phyloP scores from a whole-genome alignment of 2,113 vertebrate genomes.

The Microtus pennsylvanicus region DNA sequence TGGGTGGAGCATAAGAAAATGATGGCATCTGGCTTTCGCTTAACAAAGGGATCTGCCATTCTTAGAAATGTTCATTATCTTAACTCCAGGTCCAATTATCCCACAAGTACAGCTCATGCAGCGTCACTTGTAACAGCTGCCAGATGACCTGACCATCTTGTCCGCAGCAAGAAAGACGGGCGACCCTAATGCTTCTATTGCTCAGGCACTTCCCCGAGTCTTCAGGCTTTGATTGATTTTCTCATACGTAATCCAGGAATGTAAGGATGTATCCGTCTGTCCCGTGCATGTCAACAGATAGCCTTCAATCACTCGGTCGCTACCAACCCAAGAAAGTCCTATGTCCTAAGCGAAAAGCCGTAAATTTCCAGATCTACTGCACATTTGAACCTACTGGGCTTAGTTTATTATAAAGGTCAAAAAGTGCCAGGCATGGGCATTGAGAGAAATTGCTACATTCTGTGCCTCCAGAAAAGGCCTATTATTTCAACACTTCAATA shows the following conservation, averaged over 20 bases:
- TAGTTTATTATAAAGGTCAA: neutral
- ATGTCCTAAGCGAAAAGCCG: neutral
- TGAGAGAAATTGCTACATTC: constrained; percentile 28
- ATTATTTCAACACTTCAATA: neutral
- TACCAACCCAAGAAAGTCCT: neutral
- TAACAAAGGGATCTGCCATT: constrained; percentile 5
- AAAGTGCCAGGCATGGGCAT: neutral
- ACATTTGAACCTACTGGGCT: neutral
- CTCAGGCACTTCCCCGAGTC: neutral
- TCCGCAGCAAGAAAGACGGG: constrained; percentile 31
- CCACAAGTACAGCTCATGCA: constrained; percentile 1
- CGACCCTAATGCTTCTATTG: neutral
- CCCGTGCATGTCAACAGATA: neutral
- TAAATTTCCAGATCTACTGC: neutral
- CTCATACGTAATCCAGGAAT: constrained; percentile 11
- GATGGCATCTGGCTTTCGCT: neutral
- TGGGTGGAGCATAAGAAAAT: neutral
- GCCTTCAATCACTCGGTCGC: neutral
- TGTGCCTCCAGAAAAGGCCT: neutral
- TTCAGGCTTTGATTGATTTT: constrained; percentile 27
- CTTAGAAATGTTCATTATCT: constrained; percentile 11
- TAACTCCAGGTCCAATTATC: neutral
- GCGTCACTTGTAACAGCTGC: neutral
- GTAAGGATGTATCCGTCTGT: neutral
- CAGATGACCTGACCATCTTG: neutral